Evolutionary conservation across 1,140 invertebrate genomes (phyloP), one percentile per base, ranked within the genome.

Genomic region (Eumaeus atala): DNA sequence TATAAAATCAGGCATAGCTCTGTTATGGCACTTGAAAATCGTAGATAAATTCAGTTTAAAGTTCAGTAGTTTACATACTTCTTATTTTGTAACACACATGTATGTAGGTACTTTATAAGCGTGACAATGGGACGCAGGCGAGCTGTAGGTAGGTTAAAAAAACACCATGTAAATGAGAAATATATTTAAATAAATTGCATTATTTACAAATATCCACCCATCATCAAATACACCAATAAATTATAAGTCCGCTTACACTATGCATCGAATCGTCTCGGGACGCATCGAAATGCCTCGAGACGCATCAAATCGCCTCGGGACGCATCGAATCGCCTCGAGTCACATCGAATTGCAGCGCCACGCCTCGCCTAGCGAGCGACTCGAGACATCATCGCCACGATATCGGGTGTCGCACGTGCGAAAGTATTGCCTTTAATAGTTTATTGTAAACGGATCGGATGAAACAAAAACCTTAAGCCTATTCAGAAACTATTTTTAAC

Each of bases 141-240:
- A n/a, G n/a, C n/a, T n/a, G n/a, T 2, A 28, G 35, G 9, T 37
- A 37, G 0, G 9, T 66, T 58, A 63, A 49, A 55, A 55, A 17
- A 58, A 55, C 55, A 51, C 51, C 48, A 56, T 14, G 8, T 58
- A 53, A 70, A 74, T 64, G 68, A 68, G 70, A 73, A 69, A 74
- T 70, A 70, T 74, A 74, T 72, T 70, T 58, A 68, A 72, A 66
- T 72, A 66, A 68, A 69, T 64, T 74, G 67, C 67, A 67, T 64
- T 74, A 74, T 74, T 68, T 74, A 74, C 72, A 74, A 52, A 74
- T 66, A 74, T 34, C 57, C 48, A 58, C 62, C 69, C 64, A 74
- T 63, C 72, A 60, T 63, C 67, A 72, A 59, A 62, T 72, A 69
- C 58, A 69, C 66, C 70, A 72, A 74, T 70, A 72, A 74, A 67